Evolutionary conservation across 2,888 invertebrate genomes (phyloP), one percentile per base, ranked within the genome.

Genomic region (Lasioglossum oenotherae): DNA sequence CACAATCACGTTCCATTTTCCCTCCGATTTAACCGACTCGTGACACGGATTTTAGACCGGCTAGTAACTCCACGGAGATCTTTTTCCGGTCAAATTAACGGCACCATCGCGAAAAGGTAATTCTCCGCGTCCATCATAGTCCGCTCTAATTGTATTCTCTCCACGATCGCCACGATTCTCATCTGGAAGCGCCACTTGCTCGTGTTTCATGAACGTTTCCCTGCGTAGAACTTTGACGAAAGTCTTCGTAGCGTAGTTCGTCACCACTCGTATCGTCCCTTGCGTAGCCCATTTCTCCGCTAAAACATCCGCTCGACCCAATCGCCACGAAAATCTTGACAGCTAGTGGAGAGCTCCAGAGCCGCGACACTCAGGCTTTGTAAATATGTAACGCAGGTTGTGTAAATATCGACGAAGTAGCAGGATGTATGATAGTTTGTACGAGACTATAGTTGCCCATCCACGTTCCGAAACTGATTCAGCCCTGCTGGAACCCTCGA

Each of bases 131-230:
- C 57, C 75, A 76, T 82, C 76, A 46, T 60, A 78, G 74, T 74
- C 78, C 74, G 27, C 75, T 76, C 76, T 67, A 73, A 79, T 74
- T 76, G 67, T 79, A 76, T 83, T 79, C 79, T 41, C 82, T 75
- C 72, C 53, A 46, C 72, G 53, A 78, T 38, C 71, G 57, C 74
- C 57, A 38, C 27, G 64, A 57, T 19, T 75, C 14, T 64, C 78
- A 85, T 85, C 23, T 69, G n/a, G 73, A 83, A 79, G 79, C 53
- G 49, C 38, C 74, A 84, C 82, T 78, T 73, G 82, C 78, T 85
- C 84, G 82, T 76, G 75, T 85, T 23, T 82, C 82, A 84, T 78
- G 78, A 78, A 78, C 82, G 64, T 85, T 76, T 75, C 1, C 53
- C 64, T 79, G 73, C 72, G 75, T 84, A 84, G 78, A 78, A 19